phyloP scores from a whole-genome alignment of 1,140 invertebrate species.

The Ridgeia piscesae region DNA sequence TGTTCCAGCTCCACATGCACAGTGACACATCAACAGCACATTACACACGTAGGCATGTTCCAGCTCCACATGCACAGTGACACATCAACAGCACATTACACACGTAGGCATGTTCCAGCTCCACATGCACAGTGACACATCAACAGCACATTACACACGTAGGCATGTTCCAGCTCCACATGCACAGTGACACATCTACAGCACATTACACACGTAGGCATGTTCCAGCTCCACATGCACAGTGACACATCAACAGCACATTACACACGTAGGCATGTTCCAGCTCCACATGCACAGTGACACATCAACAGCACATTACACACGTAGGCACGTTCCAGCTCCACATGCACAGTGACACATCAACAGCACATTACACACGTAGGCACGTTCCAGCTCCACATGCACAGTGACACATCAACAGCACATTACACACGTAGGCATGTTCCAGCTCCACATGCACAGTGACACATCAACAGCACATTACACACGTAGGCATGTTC shows the following conservation, averaged over 20 bases:
- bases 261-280: no score
- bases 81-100: background rate
- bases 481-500: no score
- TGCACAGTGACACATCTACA: slow-evolving; percentile 42
- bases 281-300: slow-evolving; percentile 66
- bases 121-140: background rate
- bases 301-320: background rate
- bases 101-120: background rate
- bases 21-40: background rate
- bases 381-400: slow-evolving; percentile 77
- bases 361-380: no score
- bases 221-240: no score
- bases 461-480: background rate
- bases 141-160: no score
- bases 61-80: slow-evolving; percentile 66
- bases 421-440: background rate
- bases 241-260: background rate
- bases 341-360: background rate
- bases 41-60: no score
- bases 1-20: no score
- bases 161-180: slow-evolving; percentile 77
- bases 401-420: slow-evolving; percentile 42
- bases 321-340: background rate
- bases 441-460: no score
- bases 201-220: background rate